phyloP scores from a whole-genome alignment of 2,888 invertebrate genomes.

The Troglohyphantes excavatus region DNA sequence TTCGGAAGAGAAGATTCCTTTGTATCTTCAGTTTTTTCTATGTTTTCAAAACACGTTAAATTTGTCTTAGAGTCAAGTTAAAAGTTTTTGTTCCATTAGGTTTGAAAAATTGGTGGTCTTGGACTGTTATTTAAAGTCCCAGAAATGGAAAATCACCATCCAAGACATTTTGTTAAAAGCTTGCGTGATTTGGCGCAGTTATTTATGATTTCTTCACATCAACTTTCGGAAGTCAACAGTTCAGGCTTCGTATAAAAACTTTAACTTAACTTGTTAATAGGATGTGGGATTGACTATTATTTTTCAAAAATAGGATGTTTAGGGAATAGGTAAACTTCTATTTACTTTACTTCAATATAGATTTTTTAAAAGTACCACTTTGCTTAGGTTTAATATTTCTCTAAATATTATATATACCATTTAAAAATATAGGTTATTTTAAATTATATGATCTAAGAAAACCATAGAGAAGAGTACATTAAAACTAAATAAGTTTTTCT shows the following conservation, averaged over 20 bases:
- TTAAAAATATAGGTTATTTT: too few species aligned
- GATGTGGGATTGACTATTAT: too few species aligned
- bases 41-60: not conserved
- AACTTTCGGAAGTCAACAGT: constrained; percentile 1
- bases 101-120: constrained; percentile 7
- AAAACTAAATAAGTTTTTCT: too few species aligned
- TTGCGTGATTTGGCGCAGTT: constrained; percentile 38
- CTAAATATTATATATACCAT: too few species aligned
- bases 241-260: constrained; percentile 3
- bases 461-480: too few species aligned
- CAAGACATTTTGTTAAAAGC: constrained; percentile 9
- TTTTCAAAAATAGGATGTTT: not conserved
- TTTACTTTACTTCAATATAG: too few species aligned
- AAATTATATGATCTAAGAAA: too few species aligned
- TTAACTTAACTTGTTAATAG: not conserved
- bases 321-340: too few species aligned
- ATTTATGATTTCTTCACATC: constrained; percentile 4
- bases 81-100: constrained; percentile 15
- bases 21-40: not conserved
- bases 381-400: too few species aligned
- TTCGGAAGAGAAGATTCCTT: not conserved
- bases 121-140: not conserved
- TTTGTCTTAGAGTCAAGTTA: not conserved
- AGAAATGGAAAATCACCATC: not conserved
- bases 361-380: too few species aligned